Evolutionary conservation across 2,888 invertebrate genomes (phyloP), one percentile per base, ranked within the genome.

Genomic region (Autographa gamma): DNA sequence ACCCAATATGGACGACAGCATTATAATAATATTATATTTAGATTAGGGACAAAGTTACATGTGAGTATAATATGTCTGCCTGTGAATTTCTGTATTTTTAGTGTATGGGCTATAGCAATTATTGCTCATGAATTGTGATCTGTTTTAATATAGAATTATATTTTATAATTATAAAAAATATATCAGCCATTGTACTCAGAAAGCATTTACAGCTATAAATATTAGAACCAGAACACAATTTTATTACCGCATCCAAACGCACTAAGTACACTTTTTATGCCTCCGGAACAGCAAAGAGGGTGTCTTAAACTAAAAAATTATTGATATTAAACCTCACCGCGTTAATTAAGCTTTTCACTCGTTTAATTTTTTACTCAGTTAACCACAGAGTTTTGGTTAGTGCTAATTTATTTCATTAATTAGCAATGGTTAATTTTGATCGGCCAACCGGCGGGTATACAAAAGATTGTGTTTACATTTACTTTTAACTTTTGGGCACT

Each of bases 341-440:
- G 91, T 91, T 95, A 95, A 95, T 95, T 95, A 94, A 93, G 92
- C 91, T 88, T 94, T 95, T 93, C 88, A 94, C 80, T 92, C 92
- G 89, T 93, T 92, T 91, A 93, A 93, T 90, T 93, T 94, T 93
- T 92, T 89, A 91, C 90, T 89, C 85, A 88, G 90, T 89, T 92
- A 88, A 91, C 88, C 76, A 77, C 88, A 74, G 86, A 85, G 88
- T 88, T 91, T 89, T 76, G 86, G 89, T 89, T 91, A 91, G 91
- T 91, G 89, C 90, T 90, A 93, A 92, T 93, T 92, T 91, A 91
- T 92, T 89, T 82, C 66, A 91, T 92, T 94, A 94, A 94, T 94
- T 94, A 93, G 93, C 94, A 93, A 89, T 91, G 89, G 85, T 88
- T 86, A 83, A 83, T 88, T 94, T 91, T 91, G 90, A 92, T 93